Evolutionary conservation across 1,140 invertebrate genomes (phyloP).

Genomic region (Ectropis grisescens): DNA sequence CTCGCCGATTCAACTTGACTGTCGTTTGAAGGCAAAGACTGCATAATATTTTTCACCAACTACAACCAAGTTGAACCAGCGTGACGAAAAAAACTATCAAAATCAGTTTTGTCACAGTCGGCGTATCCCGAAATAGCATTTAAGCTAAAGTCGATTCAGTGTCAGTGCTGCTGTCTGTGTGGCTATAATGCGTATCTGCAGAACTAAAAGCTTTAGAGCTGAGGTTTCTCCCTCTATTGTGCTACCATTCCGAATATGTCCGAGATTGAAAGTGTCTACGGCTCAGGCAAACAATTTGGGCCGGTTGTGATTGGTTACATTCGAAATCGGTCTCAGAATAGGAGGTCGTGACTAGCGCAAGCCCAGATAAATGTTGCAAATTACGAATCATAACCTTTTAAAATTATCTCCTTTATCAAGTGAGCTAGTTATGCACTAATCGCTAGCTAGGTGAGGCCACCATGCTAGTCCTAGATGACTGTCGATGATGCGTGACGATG

Average conservation of each 20-base stretch:
- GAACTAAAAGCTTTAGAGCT: conserved; percentile 49
- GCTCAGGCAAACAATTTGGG: background rate
- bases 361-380: conserved; percentile 22
- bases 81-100: no score
- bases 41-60: no score
- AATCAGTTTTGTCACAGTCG: no score
- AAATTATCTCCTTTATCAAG: conserved; percentile 4
- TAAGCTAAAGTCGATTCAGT: conserved; percentile 36
- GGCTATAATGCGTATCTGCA: conserved; percentile 42
- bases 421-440: conserved; percentile 43
- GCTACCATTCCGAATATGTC: conserved; percentile 38
- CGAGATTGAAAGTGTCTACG: no score
- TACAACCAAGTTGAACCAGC: no score
- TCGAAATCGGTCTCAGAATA: conserved; percentile 34
- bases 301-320: conserved; percentile 5
- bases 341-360: conserved; percentile 28
- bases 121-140: conserved; percentile 23
- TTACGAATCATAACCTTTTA: conserved; percentile 9
- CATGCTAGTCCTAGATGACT: conserved; percentile 58
- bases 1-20: no score
- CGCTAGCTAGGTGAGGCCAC: conserved; percentile 52
- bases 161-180: conserved; percentile 44
- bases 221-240: conserved; percentile 39
- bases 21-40: no score
- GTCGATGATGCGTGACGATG: conserved; percentile 50